Evolutionary conservation across 2,888 invertebrate species (phyloP), one percentile per base, ranked within the genome.

Genomic region (Liodrosophila aerea): DNA sequence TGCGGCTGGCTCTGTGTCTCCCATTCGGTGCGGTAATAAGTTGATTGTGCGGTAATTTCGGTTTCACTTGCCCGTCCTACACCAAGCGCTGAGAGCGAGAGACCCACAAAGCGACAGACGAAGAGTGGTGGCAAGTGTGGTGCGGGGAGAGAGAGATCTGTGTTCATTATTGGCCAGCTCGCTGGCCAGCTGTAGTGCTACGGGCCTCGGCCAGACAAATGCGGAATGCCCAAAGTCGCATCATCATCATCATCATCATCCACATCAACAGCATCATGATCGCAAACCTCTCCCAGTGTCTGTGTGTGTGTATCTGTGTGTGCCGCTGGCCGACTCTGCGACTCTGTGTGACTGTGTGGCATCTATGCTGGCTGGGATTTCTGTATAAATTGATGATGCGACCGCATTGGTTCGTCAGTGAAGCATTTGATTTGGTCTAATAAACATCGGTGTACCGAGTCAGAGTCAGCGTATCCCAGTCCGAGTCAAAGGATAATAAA

Each of bases 381-480:
- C 85, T 85, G 90, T 90, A 90, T 90, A 90, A 90, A 90, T 90
- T 88, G 89, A 84, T 89, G 89, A 87, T 86, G 81, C 88, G 84
- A 77, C 76, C 81, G 83, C 86, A 78, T 76, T 85, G 85, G 81
- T 86, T 89, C 86, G 89, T 90, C 90, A 90, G 90, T 90, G 88
- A 89, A 90, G 87, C 88, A 88, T 89, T 88, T 86, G 89, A 87
- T 86, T 89, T 86, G 87, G 88, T 88, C 86, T 88, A 86, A 88
- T 86, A 89, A 86, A 87, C 88, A 89, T 78, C 88, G 87, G 85
- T 78, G 76, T 80, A 77, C 77, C 78, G 73, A 74, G 65, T 65
- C 69, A 58, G 66, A 69, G 74, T 59, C 56, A 37, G 36, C 36
- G 50, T 65, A 22, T 22, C 22, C 22, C 22, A 22, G 22, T 52